phyloP scores from a whole-genome alignment of 2,888 invertebrate species.

The Dendrolimus pini region DNA sequence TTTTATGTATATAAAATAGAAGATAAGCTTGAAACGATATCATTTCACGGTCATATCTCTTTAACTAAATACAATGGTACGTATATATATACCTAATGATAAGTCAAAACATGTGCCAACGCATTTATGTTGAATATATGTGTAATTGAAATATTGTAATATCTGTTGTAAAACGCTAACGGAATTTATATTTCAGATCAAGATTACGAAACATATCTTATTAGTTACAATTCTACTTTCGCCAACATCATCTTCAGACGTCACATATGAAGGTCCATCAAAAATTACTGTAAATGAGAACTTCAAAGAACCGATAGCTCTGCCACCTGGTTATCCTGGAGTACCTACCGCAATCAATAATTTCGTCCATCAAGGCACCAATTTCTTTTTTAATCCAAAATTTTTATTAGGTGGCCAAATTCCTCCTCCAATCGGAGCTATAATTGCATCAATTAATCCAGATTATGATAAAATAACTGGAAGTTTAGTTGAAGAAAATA shows the following conservation, averaged over 20 bases:
- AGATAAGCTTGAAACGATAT: too few relatives aligned
- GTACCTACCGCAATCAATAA: constrained; percentile 17
- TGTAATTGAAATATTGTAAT: too few relatives aligned
- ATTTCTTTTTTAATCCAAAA: constrained; percentile 36
- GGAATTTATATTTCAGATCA: constrained; percentile 1
- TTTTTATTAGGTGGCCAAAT: constrained; percentile 14
- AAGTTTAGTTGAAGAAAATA: too few relatives aligned
- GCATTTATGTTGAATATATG: too few relatives aligned
- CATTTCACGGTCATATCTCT: too few relatives aligned
- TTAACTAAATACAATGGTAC: too few relatives aligned
- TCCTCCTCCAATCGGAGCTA: constrained; percentile 14
- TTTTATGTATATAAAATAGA: too few relatives aligned
- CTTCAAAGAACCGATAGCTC: constrained; percentile 10
- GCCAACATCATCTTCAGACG: constrained; percentile 7
- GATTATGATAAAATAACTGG: background rate
- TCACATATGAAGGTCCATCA: constrained; percentile 15
- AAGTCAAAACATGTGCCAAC: too few relatives aligned
- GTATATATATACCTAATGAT: too few relatives aligned
- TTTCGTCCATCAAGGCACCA: constrained; percentile 33
- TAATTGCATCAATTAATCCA: constrained; percentile 14
- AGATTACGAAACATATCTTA: background rate
- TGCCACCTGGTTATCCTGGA: constrained; percentile 6
- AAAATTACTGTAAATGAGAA: constrained; percentile 20
- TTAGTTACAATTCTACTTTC: background rate
- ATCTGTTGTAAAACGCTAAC: too few relatives aligned